Base-by-base conservation (phyloP, 2,113 vertebrate genomes). In the Siphamia tubifer region DNA sequence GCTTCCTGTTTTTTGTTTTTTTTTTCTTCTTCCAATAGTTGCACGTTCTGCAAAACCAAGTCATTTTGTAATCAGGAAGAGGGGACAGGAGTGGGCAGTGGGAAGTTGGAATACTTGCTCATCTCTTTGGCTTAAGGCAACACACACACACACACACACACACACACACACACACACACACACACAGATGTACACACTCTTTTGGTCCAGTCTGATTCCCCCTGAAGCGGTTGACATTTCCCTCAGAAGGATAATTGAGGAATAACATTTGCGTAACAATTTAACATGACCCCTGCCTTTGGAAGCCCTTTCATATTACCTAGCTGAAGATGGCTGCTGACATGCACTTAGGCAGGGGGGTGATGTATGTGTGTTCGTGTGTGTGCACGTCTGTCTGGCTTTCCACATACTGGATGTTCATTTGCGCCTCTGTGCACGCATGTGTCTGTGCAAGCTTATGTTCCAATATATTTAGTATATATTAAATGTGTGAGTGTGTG, bases 201-300 rank as follows among this genome's bases (percentile, higher is more conserved):
- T 66, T 65, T 16, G 20, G 40, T 35, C 51, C 77, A 89, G 89
- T 90, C 92, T 92, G 91, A 93, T 93, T 93, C 90, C 84, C 94
- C 95, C 94, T 13, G 89, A 83, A 95, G 96, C 94, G 63, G 92
- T 93, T 98, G 96, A 97, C 96, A 98, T 98, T 98, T 96, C 91
- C 90, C 93, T 94, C 84, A 87, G 90, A 93, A 93, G 93, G 95
- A 95, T 97, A 96, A 98, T 96, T 94, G 94, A 96, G 94, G 95
- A 96, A 93, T 95, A 97, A 95, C 95, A 95, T 97, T 96, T 96
- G 94, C 91, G 93, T 94, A 94, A 92, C 95, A 94, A 96, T 96
- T 96, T 96, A 96, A 95, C 95, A 94, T 86, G 94, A 95, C 95
- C 95, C 92, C 92, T 94, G 95, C 94, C 94, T 96, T 94, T 91